Conservation (phyloP, 2,888 invertebrate species). For the Cosmia pyralina region DNA sequence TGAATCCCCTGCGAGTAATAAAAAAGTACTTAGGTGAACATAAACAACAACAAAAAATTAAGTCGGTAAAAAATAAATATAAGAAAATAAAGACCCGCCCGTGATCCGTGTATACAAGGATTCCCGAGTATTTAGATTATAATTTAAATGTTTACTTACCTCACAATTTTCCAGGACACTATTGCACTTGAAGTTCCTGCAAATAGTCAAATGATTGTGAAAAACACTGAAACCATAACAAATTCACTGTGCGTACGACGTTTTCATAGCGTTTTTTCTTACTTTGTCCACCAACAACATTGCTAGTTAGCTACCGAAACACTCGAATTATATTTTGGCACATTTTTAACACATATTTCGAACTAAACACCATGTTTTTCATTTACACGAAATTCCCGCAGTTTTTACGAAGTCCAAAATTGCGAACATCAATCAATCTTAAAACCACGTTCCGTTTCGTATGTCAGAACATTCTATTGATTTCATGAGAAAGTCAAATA, state of each 20-base stretch:
- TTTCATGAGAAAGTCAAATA: constrained; percentile 23
- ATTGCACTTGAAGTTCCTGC: constrained; percentile 49
- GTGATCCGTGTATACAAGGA: background rate
- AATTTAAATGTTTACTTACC: constrained; percentile 31
- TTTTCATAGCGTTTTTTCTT: constrained; percentile 33
- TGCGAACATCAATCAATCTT: constrained; percentile 55
- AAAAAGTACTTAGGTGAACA: constrained; percentile 28
- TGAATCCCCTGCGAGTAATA: constrained; percentile 42
- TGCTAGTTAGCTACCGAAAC: constrained; percentile 47
- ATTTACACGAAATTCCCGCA: constrained; percentile 44
- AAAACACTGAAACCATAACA: constrained; percentile 42
- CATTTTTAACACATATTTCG: constrained; percentile 43
- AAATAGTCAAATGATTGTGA: constrained; percentile 24
- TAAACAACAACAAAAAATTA: constrained; percentile 28
- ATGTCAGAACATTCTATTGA: constrained; percentile 29
- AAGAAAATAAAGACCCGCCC: constrained; percentile 23
- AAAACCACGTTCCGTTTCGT: constrained; percentile 50
- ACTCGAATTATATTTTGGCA: constrained; percentile 30
- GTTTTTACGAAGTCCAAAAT: constrained; percentile 35
- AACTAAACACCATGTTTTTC: constrained; percentile 57
- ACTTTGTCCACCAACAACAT: constrained; percentile 54
- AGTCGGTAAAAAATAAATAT: background rate
- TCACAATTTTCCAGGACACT: constrained; percentile 22
- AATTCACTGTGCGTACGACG: constrained; percentile 7
- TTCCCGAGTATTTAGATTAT: background rate